phyloP scores from a whole-genome alignment of 2,888 invertebrate genomes.

The Drosophila paramelanica region DNA sequence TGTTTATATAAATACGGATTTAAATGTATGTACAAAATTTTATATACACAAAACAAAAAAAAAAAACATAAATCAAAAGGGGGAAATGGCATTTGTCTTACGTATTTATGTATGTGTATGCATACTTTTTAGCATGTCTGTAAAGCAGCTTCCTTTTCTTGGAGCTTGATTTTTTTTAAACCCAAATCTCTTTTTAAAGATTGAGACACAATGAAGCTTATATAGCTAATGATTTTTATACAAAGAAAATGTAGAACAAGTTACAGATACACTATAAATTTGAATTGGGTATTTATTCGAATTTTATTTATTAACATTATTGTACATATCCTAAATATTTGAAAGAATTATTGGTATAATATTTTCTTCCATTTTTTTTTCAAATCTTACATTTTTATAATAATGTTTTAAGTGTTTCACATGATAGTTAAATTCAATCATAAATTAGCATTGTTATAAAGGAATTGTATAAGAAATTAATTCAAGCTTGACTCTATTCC shows the following conservation, averaged over 20 bases:
- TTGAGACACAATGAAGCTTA: neutral
- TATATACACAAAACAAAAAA: neutral
- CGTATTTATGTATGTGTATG: neutral
- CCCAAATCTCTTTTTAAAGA: neutral
- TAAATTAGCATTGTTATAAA: too few relatives aligned
- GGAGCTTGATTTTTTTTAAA: neutral
- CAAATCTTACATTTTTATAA: too few relatives aligned
- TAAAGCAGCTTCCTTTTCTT: conserved; percentile 3
- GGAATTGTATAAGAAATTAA: too few relatives aligned
- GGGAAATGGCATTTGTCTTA: neutral
- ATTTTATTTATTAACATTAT: too few relatives aligned
- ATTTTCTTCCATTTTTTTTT: too few relatives aligned
- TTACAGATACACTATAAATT: neutral
- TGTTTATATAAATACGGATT: conserved; percentile 12
- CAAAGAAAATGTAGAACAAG: neutral
- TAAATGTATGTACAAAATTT: conserved; percentile 4
- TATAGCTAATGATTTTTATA: neutral
- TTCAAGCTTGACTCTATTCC: too few relatives aligned
- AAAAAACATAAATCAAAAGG: neutral
- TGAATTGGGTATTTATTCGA: too few relatives aligned
- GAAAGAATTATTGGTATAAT: too few relatives aligned
- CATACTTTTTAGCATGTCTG: conserved; percentile 7
- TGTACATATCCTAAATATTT: too few relatives aligned
- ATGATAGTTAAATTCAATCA: too few relatives aligned
- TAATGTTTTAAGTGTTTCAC: too few relatives aligned